phyloP scores from a whole-genome alignment of 2,888 invertebrate species.

The Epinotia ramella region DNA sequence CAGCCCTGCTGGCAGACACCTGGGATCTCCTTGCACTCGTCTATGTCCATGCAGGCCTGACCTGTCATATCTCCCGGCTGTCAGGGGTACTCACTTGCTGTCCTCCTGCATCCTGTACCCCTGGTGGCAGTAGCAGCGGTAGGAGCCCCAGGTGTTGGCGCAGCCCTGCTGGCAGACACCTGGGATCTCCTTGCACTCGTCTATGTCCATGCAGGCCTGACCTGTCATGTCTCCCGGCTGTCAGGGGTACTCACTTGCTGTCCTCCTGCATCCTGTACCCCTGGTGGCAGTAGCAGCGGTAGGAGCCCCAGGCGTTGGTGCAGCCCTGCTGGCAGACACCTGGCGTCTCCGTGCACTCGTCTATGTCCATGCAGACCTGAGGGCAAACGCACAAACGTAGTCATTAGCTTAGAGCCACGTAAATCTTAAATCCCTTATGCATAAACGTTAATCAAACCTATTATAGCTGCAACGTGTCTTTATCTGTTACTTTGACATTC shows the following conservation, averaged over 20 bases:
- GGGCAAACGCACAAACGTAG: not conserved
- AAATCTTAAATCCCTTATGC: not conserved
- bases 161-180: slow-evolving; percentile 93
- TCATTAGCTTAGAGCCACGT: not conserved
- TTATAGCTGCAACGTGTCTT: too few species aligned
- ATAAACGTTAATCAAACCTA: too few species aligned
- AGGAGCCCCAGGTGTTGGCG: too few species aligned
- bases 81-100: slow-evolving; percentile 82
- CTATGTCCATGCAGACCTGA: slow-evolving; percentile 85
- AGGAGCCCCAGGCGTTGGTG: slow-evolving; percentile 95
- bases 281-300: slow-evolving; percentile 93
- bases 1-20: slow-evolving; percentile 93
- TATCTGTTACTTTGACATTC: too few species aligned
- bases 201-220: too few species aligned
- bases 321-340: slow-evolving; percentile 93
- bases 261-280: slow-evolving; percentile 92
- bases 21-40: slow-evolving; percentile 83
- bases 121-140: slow-evolving; percentile 93
- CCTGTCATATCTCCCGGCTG: not conserved
- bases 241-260: slow-evolving; percentile 82
- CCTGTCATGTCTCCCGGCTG: not conserved
- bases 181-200: slow-evolving; percentile 83
- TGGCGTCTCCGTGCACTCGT: slow-evolving; percentile 87
- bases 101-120: slow-evolving; percentile 92
- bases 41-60: too few species aligned